Percentiles rank a stretch among this genome's conserved stretches.
Evolutionary conservation across 2,113 vertebrate genomes (phyloP).

Genomic region (Xiphophorus couchianus): DNA sequence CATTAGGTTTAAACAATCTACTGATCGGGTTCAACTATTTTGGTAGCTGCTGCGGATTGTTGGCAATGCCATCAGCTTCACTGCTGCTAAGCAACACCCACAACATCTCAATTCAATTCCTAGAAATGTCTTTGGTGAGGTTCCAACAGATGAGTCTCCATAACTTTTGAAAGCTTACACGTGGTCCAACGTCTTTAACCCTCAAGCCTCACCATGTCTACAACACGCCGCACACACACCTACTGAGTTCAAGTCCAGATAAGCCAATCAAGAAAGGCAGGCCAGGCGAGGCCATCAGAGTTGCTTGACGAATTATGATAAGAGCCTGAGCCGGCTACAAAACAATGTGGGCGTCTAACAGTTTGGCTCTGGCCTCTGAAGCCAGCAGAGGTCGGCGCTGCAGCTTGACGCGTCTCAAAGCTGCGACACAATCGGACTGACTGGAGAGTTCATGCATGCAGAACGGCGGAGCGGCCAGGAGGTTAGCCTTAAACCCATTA

Average conservation of each 20-base stretch:
- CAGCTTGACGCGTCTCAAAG: constrained; percentile 54
- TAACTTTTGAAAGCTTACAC: background rate
- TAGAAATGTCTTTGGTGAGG: too few species aligned
- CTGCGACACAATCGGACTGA: constrained; percentile 60
- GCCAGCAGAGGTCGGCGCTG: constrained; percentile 48
- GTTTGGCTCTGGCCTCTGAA: constrained; percentile 10
- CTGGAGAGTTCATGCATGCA: constrained; percentile 43
- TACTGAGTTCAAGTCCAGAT: constrained; percentile 29
- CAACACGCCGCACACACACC: background rate
- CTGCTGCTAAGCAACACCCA: too few species aligned
- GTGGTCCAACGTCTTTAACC: background rate
- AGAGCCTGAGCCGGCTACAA: constrained; percentile 4
- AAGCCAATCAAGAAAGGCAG: constrained; percentile 32
- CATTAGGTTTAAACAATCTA: too few species aligned
- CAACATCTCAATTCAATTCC: too few species aligned
- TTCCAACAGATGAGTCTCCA: too few species aligned
- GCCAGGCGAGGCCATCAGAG: background rate
- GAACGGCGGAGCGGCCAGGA: constrained; percentile 32
- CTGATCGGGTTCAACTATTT: too few species aligned
- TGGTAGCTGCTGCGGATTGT: too few species aligned
- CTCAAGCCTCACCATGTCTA: constrained; percentile 2
- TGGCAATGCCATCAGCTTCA: too few species aligned
- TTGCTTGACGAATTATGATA: constrained; percentile 42
- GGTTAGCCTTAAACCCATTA: constrained; percentile 1
- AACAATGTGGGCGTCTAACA: constrained; percentile 34